phyloP scores from a whole-genome alignment of 2,888 invertebrate species.

The Gryllus longicercus region DNA sequence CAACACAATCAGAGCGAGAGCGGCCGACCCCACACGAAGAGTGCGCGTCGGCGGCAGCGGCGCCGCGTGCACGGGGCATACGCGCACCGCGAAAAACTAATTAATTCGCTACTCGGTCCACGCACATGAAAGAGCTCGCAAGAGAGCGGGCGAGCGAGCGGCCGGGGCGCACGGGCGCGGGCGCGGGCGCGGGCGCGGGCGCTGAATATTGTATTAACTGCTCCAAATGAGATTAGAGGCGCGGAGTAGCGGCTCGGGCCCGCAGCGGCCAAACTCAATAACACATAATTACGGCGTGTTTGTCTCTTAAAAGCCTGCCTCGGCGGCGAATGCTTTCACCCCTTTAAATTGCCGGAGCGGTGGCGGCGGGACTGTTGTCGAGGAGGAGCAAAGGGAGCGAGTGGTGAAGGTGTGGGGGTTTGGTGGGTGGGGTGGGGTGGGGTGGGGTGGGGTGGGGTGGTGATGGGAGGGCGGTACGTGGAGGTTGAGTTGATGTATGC shows the following conservation, averaged over 20 bases:
- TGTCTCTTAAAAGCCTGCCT: conserved; percentile 6
- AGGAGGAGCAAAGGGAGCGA: background rate
- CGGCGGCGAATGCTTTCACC: background rate
- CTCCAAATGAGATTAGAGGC: conserved; percentile 6
- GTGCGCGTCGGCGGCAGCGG: no score
- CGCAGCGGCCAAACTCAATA: background rate
- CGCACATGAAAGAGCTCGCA: background rate
- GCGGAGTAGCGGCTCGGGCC: background rate
- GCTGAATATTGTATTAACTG: background rate
- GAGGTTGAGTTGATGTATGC: no score
- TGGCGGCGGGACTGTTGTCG: background rate
- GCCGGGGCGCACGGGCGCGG: background rate
- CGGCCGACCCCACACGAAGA: no score
- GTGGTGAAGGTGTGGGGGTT: background rate
- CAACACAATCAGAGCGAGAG: no score
- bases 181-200: background rate
- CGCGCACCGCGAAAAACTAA: background rate
- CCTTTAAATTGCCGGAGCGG: background rate
- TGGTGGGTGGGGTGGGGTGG: no score
- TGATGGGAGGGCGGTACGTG: no score
- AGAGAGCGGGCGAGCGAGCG: background rate
- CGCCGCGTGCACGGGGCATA: no score
- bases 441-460: no score
- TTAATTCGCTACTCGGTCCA: background rate
- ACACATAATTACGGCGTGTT: conserved; percentile 4